A percentile compares a stretch with the other conserved stretches of the same genome.
phyloP scores from a whole-genome alignment of 2,797 vertebrate species.

The Centroberyx gerrardi region DNA sequence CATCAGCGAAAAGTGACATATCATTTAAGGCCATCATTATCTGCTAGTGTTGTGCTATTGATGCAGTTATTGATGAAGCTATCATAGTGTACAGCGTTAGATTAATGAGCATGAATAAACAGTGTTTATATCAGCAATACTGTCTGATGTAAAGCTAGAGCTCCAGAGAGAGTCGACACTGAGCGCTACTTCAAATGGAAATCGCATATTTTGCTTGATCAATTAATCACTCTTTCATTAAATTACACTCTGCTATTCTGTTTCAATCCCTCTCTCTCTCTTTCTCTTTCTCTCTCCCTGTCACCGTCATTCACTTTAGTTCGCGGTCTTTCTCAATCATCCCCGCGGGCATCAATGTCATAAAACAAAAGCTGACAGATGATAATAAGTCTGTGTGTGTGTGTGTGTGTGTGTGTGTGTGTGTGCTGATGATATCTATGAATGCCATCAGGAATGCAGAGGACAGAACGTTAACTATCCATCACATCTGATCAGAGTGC shows the following conservation, averaged over 20 bases:
- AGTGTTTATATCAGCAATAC: constrained; percentile 22
- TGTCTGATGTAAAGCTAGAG: neutral
- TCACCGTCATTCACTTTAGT: neutral
- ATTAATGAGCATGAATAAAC: constrained; percentile 7
- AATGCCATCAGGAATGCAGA: neutral
- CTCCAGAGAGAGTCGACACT: neutral
- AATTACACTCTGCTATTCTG: neutral
- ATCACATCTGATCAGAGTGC: constrained; percentile 8
- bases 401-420: neutral
- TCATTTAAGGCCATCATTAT: neutral
- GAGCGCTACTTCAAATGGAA: neutral
- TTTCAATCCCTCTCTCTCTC: neutral
- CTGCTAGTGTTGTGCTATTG: constrained; percentile 1
- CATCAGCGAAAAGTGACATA: neutral
- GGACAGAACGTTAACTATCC: neutral
- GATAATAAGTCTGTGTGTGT: neutral
- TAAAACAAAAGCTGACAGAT: neutral
- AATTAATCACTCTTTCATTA: neutral
- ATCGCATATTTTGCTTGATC: neutral
- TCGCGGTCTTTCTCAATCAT: neutral
- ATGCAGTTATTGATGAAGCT: constrained; percentile 18
- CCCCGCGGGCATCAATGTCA: neutral
- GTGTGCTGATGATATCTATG: neutral
- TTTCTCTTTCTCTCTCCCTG: neutral
- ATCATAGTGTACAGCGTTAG: neutral